A percentile compares a stretch with the other conserved stretches of the same genome.
phyloP scores from a whole-genome alignment of 23 tunicate species.

The Diplosoma virens region DNA sequence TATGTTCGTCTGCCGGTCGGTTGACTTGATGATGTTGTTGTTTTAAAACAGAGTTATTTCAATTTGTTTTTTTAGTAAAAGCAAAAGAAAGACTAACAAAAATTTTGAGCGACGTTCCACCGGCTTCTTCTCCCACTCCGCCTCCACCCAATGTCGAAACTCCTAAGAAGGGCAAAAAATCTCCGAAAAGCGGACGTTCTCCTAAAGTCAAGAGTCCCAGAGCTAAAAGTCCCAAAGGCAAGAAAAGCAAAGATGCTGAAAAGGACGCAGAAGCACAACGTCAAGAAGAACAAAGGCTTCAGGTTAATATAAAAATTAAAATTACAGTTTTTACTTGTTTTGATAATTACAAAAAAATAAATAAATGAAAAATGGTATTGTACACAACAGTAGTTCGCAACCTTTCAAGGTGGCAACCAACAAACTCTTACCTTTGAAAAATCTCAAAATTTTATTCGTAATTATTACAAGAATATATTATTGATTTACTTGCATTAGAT shows the following conservation, averaged over 20 bases:
- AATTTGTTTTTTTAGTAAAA: constrained; percentile 46
- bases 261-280: constrained; percentile 77
- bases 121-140: constrained; percentile 71
- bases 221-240: constrained; percentile 84
- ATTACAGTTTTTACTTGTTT: background rate
- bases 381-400: too few species aligned
- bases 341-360: background rate
- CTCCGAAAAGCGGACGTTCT: constrained; percentile 42
- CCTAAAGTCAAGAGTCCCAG: constrained; percentile 54
- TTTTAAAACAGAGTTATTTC: background rate
- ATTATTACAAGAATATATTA: too few species aligned
- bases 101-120: constrained; percentile 64
- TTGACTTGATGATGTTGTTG: background rate
- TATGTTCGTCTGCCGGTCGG: constrained; percentile 60
- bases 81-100: constrained; percentile 43
- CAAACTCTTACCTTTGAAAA: too few species aligned
- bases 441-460: too few species aligned
- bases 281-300: constrained; percentile 60
- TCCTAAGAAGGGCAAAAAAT: constrained; percentile 59
- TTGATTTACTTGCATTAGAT: too few species aligned
- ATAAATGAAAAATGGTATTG: background rate
- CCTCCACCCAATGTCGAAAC: constrained; percentile 80
- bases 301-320: constrained; percentile 39
- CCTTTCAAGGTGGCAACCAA: too few species aligned
- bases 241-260: constrained; percentile 45